A percentile compares a stretch with the other conserved stretches of the same genome.
phyloP scores from a whole-genome alignment of 2,888 invertebrate species.

The Celastrina argiolus region DNA sequence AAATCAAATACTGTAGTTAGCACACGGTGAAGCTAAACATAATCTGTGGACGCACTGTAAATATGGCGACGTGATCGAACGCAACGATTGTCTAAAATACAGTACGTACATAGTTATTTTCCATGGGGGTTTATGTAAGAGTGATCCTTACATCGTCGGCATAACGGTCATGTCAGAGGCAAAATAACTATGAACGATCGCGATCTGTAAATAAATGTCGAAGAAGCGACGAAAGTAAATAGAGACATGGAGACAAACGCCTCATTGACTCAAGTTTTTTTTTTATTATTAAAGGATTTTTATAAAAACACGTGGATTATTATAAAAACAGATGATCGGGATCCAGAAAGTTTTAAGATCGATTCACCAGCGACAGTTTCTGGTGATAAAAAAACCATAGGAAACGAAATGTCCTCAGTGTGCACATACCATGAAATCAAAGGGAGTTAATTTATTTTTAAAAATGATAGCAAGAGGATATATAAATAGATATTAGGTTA shows the following conservation, averaged over 20 bases:
- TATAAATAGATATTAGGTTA: too few species aligned
- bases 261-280: constrained; percentile 37
- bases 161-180: too few species aligned
- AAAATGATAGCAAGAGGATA: too few species aligned
- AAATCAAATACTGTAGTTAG: constrained; percentile 22
- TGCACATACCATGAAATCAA: too few species aligned
- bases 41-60: constrained; percentile 35
- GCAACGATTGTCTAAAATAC: constrained; percentile 52
- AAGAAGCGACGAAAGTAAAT: constrained; percentile 46
- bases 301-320: constrained; percentile 1
- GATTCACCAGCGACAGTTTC: background rate
- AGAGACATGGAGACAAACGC: constrained; percentile 47
- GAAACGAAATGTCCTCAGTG: background rate
- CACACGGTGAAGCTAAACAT: constrained; percentile 18
- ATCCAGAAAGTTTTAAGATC: background rate
- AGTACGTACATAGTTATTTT: too few species aligned
- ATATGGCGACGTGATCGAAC: constrained; percentile 60
- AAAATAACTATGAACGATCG: too few species aligned
- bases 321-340: background rate
- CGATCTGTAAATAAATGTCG: constrained; percentile 5
- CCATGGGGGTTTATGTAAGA: too few species aligned
- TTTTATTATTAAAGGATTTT: constrained; percentile 29
- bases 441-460: too few species aligned
- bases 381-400: background rate
- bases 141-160: too few species aligned